Evolutionary conservation across 1,140 invertebrate species (phyloP).

Genomic region (Listronotus bonariensis): DNA sequence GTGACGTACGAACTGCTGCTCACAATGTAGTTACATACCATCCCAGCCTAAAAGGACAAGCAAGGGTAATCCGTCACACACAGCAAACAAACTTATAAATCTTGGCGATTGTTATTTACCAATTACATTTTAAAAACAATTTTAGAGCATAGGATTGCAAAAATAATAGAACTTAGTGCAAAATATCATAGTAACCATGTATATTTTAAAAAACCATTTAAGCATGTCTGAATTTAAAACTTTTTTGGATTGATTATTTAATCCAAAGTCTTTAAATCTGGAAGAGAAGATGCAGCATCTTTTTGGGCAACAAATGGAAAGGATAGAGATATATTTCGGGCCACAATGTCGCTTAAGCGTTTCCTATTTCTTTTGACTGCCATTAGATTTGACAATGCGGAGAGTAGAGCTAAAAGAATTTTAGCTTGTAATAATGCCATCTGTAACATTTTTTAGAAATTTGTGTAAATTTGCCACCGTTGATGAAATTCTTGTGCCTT

Average conservation of each 20-base stretch:
- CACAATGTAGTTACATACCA: constrained; percentile 22
- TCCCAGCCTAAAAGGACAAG: constrained; percentile 19
- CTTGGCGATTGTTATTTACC: constrained; percentile 18
- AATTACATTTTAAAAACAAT: constrained; percentile 20
- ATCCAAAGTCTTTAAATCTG: too few relatives aligned
- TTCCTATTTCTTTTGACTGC: too few relatives aligned
- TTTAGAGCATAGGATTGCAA: constrained; percentile 18
- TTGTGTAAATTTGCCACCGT: constrained; percentile 28
- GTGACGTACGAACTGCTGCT: background rate
- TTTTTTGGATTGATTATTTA: constrained; percentile 16
- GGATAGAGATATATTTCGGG: constrained; percentile 19
- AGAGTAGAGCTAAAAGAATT: constrained; percentile 20
- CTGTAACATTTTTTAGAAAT: constrained; percentile 22
- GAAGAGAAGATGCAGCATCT: constrained; percentile 10
- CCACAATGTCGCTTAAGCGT: too few relatives aligned
- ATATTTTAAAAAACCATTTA: constrained; percentile 7
- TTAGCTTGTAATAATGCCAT: constrained; percentile 15
- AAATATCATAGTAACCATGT: constrained; percentile 9
- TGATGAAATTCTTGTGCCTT: too few relatives aligned
- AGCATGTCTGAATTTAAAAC: constrained; percentile 15
- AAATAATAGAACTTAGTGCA: constrained; percentile 10
- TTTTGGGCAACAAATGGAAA: constrained; percentile 24
- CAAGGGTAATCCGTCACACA: constrained; percentile 1
- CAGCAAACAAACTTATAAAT: background rate
- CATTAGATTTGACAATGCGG: too few relatives aligned